Base-by-base conservation (phyloP, 2,113 vertebrate species). In the Suricata suricatta region DNA sequence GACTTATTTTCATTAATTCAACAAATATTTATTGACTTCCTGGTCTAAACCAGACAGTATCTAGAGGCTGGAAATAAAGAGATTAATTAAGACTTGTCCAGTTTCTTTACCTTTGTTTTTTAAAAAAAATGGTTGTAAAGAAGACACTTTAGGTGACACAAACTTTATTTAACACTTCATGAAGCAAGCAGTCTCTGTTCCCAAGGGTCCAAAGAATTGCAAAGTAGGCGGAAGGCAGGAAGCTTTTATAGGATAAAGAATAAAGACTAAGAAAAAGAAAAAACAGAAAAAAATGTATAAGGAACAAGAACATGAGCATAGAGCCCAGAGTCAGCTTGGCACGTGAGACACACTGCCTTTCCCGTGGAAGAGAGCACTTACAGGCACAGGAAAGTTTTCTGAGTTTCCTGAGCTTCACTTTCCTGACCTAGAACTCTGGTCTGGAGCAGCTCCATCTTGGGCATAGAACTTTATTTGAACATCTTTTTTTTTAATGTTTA, bases 1-100 rank as follows among this genome's bases (percentile, higher is more conserved):
- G 90, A 94, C 76, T 93, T 92, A 77, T 90, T 97, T 96, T 92
- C 52, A 92, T 97, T 96, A 96, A 91, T 95, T 95, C 93, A 76
- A 87, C 64, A 96, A 96, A 96, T 96, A 97, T 97, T 91, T 96
- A 93, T 88, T 87, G 90, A 96, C 83, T 80, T 71, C 64, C 90
- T 95, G 33, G 41, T 90, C 90, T 93, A 68, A 96, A 44, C 82
- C 50, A 89, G 77, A 41, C 94, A 92, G n/a, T 60, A 41, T 29
- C 68, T 81, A 54, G 88, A 96, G 33, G 33, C 80, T 93, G 76
- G 76, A 44, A 92, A 77, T n/a, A 85, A 86, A 93, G 69, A 93
- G 90, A 96, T 80, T 95, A 86, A 86, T 96, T 84, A 87, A 90
- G 93, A 92, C 50, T 52, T 77, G 50, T 77, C 64, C 84, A 52